Conservation (phyloP, 1,140 invertebrate genomes). For the Ips typographus region DNA sequence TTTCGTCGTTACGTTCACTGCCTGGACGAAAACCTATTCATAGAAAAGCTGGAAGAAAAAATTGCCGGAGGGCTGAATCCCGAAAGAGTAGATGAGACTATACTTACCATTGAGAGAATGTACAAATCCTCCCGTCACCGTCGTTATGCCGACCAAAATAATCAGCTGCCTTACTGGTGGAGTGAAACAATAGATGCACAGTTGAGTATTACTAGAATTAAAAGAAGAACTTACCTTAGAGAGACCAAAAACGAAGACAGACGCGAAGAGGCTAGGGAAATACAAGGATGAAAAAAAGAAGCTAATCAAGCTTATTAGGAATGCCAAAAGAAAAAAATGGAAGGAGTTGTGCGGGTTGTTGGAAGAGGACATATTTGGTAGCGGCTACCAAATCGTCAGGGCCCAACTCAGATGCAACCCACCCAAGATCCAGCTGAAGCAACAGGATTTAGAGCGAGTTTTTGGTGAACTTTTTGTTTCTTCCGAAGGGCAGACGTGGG, state of each 20-base stretch:
- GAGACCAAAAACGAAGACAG: background rate
- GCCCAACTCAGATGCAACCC: background rate
- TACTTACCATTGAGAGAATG: background rate
- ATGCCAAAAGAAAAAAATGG: too few species aligned
- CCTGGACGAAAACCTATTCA: background rate
- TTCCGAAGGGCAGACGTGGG: background rate
- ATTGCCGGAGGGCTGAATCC: background rate
- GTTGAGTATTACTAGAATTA: background rate
- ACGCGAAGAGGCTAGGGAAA: background rate
- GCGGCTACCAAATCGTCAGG: background rate
- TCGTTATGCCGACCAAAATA: background rate
- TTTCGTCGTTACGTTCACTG: background rate
- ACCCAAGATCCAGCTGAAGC: background rate
- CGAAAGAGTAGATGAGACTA: slow-evolving; percentile 2
- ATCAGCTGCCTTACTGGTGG: slow-evolving; percentile 5
- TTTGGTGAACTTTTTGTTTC: background rate
- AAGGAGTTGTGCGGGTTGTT: too few species aligned
- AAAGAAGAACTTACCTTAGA: slow-evolving; percentile 5
- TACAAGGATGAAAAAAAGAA: background rate
- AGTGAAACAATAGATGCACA: background rate
- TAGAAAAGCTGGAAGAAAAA: slow-evolving; percentile 2
- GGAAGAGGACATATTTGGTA: background rate
- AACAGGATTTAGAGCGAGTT: background rate
- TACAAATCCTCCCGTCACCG: background rate
- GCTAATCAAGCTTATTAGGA: background rate